Conservation (phyloP, 2,888 invertebrate species). For the Lamproptera curius region DNA sequence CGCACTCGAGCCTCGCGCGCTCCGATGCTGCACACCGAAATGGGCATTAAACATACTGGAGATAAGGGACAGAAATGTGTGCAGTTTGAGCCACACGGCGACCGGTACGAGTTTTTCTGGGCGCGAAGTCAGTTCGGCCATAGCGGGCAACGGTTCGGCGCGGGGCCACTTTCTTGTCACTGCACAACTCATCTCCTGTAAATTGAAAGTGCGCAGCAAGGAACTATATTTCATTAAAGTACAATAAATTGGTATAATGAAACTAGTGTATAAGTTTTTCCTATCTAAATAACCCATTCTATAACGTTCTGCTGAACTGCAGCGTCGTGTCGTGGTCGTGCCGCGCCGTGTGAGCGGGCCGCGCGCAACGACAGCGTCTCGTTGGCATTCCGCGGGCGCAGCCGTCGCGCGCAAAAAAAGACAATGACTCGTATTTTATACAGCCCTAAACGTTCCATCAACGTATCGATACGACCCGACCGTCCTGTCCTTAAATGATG, state of each 20-base stretch:
- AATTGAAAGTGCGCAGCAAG: no score
- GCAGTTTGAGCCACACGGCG: neutral
- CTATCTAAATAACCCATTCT: no score
- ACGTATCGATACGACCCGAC: conserved; percentile 58
- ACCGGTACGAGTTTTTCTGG: conserved; percentile 14
- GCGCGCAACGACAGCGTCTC: conserved; percentile 43
- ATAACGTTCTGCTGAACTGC: no score
- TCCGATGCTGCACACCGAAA: neutral
- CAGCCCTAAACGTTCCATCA: conserved; percentile 68
- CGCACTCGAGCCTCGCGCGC: conserved; percentile 27
- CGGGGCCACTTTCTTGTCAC: neutral
- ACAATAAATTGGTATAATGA: no score
- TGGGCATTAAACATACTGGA: neutral
- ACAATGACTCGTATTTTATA: conserved; percentile 71
- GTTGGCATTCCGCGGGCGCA: conserved; percentile 63
- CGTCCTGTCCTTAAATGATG: conserved; percentile 51
- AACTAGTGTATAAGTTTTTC: no score
- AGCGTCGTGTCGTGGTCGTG: neutral
- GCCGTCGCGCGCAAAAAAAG: conserved; percentile 68
- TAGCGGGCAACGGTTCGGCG: neutral
- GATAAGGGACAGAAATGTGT: neutral
- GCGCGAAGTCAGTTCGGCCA: conserved; percentile 12
- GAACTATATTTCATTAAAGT: no score
- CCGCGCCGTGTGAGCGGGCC: conserved; percentile 24
- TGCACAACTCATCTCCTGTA: neutral